Evolutionary conservation across 2,888 invertebrate species (phyloP).

Genomic region (Metalampra italica): DNA sequence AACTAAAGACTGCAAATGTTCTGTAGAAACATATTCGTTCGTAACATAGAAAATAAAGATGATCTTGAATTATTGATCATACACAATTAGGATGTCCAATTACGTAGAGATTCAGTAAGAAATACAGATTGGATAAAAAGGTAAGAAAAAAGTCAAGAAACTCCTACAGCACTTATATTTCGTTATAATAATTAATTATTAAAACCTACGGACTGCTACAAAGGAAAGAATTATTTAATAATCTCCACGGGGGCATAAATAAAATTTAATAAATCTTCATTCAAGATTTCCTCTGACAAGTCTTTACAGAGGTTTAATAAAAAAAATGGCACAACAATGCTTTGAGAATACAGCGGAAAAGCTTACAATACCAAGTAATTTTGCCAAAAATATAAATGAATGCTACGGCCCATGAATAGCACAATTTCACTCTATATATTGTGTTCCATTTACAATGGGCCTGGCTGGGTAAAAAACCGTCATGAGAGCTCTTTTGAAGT

Average conservation of each 20-base stretch:
- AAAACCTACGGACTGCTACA: neutral
- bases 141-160: too few relatives aligned
- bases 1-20: too few relatives aligned
- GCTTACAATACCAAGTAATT: conserved; percentile 34
- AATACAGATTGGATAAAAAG: too few relatives aligned
- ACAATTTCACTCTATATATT: conserved; percentile 41
- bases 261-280: conserved; percentile 5
- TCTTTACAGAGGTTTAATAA: neutral
- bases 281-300: conserved; percentile 1
- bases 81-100: too few relatives aligned
- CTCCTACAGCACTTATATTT: too few relatives aligned
- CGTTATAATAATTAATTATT: too few relatives aligned
- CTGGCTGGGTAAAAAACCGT: conserved; percentile 29
- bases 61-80: too few relatives aligned
- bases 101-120: too few relatives aligned
- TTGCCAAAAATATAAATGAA: conserved; percentile 28
- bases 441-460: conserved; percentile 45
- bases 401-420: conserved; percentile 40
- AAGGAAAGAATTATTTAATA: neutral
- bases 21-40: too few relatives aligned
- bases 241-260: neutral
- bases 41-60: neutral
- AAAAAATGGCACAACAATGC: conserved; percentile 20
- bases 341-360: conserved; percentile 25
- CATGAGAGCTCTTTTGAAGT: conserved; percentile 29